Evolutionary conservation across 2,797 vertebrate species (phyloP).

Genomic region (Myiotriccus ornatus): DNA sequence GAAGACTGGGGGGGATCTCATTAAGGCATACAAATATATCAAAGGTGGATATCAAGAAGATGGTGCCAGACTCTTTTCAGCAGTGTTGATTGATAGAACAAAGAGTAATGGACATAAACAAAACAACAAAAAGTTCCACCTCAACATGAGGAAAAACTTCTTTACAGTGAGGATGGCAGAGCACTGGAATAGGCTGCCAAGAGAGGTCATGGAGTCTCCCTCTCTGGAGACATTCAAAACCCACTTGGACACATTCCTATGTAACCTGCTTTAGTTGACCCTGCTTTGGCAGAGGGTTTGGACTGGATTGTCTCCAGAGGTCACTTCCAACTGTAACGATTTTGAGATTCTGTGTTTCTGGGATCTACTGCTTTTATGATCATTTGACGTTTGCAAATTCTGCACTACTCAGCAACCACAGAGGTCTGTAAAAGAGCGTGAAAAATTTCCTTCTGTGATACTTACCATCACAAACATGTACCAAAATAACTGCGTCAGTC

Average conservation of each 20-base stretch:
- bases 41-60: background rate
- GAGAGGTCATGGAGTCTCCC: background rate
- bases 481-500: background rate
- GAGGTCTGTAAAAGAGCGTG: background rate
- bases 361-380: background rate
- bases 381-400: background rate
- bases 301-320: background rate
- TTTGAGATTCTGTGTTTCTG: background rate
- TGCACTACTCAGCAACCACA: background rate
- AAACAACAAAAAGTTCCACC: background rate
- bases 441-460: background rate
- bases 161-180: background rate
- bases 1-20: background rate
- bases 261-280: background rate
- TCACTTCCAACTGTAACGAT: background rate
- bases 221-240: background rate
- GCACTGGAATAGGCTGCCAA: background rate
- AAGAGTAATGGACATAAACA: background rate
- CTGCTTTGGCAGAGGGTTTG: background rate
- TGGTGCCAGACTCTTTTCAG: background rate
- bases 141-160: background rate
- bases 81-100: rapidly evolving
- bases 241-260: background rate
- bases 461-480: background rate
- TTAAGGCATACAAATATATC: rapidly evolving